Evolutionary conservation across 2,888 invertebrate genomes (phyloP).

Genomic region (Helicoverpa assulta): DNA sequence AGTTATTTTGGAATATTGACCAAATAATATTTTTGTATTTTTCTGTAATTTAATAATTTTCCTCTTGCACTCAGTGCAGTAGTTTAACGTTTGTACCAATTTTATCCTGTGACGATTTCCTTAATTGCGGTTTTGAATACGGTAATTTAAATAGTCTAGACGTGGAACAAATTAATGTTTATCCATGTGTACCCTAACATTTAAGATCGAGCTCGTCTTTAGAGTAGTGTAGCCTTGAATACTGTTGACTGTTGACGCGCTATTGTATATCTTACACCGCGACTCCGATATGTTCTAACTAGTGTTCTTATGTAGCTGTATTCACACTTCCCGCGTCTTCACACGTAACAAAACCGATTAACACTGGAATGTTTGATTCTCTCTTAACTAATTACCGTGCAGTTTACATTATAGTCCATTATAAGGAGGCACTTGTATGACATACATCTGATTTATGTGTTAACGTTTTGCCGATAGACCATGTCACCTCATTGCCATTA

Average conservation of each 20-base stretch:
- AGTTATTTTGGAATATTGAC: not conserved
- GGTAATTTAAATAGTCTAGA: slow-evolving; percentile 40
- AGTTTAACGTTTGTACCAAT: not conserved
- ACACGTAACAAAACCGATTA: slow-evolving; percentile 72
- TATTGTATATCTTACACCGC: slow-evolving; percentile 71
- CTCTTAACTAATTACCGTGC: slow-evolving; percentile 71
- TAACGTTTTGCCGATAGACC: slow-evolving; percentile 66
- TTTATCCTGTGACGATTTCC: slow-evolving; percentile 39
- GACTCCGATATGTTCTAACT: slow-evolving; percentile 60
- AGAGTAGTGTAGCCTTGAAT: slow-evolving; percentile 73
- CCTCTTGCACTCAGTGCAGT: not conserved
- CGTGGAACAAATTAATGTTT: slow-evolving; percentile 54
- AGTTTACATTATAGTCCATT: slow-evolving; percentile 69
- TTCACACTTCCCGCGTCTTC: slow-evolving; percentile 69
- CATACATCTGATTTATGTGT: slow-evolving; percentile 55
- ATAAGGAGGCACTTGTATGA: slow-evolving; percentile 67
- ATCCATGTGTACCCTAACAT: slow-evolving; percentile 49
- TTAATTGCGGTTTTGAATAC: slow-evolving; percentile 25
- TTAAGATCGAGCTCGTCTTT: slow-evolving; percentile 48
- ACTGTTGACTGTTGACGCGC: slow-evolving; percentile 82
- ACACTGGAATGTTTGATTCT: slow-evolving; percentile 69
- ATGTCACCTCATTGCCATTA: slow-evolving; percentile 51
- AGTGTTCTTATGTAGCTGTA: slow-evolving; percentile 66
- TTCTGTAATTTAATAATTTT: not conserved
- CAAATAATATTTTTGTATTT: not conserved